These are phyloP conservation scores for Oxygymnocypris stewartii DNA, from an alignment of 2,113 vertebrate genomes.

Conservation along the genomic window DNA sequence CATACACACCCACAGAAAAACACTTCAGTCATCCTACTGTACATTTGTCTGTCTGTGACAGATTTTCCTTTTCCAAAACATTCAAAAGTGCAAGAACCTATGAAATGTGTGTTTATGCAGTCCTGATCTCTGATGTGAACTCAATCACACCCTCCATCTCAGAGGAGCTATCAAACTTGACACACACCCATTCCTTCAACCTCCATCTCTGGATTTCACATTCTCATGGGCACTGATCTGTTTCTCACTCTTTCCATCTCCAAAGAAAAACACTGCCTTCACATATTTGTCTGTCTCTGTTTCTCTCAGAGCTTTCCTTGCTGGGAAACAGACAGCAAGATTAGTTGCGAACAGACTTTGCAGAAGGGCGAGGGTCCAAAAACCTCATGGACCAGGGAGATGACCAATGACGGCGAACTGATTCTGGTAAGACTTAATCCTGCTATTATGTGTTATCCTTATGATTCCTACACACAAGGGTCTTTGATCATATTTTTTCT, in stretches of 20 bases:
- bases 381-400: slow-evolving; percentile 88
- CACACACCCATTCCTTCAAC: background rate
- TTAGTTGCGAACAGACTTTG: slow-evolving; percentile 89
- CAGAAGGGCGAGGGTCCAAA: slow-evolving; percentile 90
- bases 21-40: background rate
- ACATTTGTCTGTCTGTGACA: background rate
- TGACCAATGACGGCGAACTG: slow-evolving; percentile 87
- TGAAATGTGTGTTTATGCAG: slow-evolving; percentile 12
- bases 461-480: background rate
- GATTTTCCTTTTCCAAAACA: background rate
- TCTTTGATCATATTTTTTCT: slow-evolving; percentile 14
- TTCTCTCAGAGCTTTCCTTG: slow-evolving; percentile 80
- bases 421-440: slow-evolving; percentile 80
- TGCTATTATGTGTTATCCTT: background rate
- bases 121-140: slow-evolving; percentile 21
- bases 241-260: slow-evolving; percentile 35
- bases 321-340: slow-evolving; percentile 88
- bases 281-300: slow-evolving; percentile 30
- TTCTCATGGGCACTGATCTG: slow-evolving; percentile 6
- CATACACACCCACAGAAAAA: slow-evolving; percentile 35
- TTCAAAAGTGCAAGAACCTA: background rate
- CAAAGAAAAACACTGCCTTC: background rate
- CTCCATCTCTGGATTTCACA: background rate
- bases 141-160: slow-evolving; percentile 36
- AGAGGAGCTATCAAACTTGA: slow-evolving; percentile 30